These are phyloP conservation scores for Myopa tessellatipennis DNA, from an alignment of 2,888 invertebrate genomes.

Conservation along the genomic window DNA sequence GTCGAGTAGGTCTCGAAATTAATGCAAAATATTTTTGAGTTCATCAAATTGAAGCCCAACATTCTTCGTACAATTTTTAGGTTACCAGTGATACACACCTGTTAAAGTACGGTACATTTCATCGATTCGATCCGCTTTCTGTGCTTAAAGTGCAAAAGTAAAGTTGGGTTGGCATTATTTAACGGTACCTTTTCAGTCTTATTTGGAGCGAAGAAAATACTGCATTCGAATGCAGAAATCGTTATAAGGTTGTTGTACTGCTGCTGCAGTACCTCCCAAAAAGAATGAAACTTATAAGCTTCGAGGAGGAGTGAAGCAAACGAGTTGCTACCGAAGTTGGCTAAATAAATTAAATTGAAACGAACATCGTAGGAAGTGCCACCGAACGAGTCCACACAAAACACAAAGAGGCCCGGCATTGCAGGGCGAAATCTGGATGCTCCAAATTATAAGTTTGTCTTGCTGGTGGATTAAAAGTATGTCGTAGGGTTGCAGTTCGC, in stretches of 20 bases:
- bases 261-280: neutral
- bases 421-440: neutral
- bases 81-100: no score
- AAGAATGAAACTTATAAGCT: conserved; percentile 7
- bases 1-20: neutral
- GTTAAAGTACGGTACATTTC: no score
- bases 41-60: no score
- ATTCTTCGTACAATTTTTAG: no score
- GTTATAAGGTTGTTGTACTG: neutral
- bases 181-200: neutral
- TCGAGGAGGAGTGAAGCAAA: conserved; percentile 8
- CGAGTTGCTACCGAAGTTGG: conserved; percentile 9
- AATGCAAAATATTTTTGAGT: neutral
- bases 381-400: neutral
- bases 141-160: no score
- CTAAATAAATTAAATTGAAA: neutral
- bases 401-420: neutral
- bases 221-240: no score
- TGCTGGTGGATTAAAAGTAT: no score
- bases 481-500: no score
- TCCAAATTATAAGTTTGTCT: neutral
- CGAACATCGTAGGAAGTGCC: neutral
- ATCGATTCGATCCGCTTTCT: no score
- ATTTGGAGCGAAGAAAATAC: neutral
- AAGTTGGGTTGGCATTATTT: neutral